Base-by-base conservation (phyloP, 2,113 vertebrate species). In the Pedionomus torquatus region DNA sequence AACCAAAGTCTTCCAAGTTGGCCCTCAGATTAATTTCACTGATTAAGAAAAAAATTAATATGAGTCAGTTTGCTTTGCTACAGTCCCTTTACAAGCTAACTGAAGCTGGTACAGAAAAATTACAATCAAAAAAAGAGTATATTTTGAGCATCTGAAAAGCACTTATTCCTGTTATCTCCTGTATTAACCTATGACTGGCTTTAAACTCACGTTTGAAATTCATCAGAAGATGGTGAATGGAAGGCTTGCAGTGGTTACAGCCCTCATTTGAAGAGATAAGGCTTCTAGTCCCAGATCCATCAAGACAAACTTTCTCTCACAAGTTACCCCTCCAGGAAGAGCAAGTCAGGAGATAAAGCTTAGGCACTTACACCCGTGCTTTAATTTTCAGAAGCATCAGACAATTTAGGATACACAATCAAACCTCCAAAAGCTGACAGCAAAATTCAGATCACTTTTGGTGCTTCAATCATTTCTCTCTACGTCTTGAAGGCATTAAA, bases 1-100 rank as follows among this genome's bases (percentile, higher is more conserved):
- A 95, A 96, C 68, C 60, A 71, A 93, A 95, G 85, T 84, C 88
- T 93, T 97, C 65, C 83, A 93, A 93, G 63, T 81, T 97, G 94
- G 89, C 76, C 85, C 86, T 93, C 68, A 95, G 89, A 79, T 96
- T 95, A 94, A 93, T 89, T 96, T 95, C 83, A 64, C 83, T 83
- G 90, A 96, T 90, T 90, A 86, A 90, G n/a, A n/a, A 90, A 81
- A 93, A 94, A 89, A 87, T 79, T 85, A 94, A 94, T 72, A 93
- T 57, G 61, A 97, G 74, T 95, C 94, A 85, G 81, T 89, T 85
- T 89, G 65, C 87, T 97, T 94, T 93, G 90, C 64, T 87, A 72
- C 86, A 94, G 80, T 79, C n/a, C 23, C 61, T 85, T 95, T 84
- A 87, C 28, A 84, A 93, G n/a, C 23, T 48, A 75, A 39, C 52